Base-by-base conservation (phyloP, 1,140 invertebrate genomes). In the Ganaspis sp. region DNA sequence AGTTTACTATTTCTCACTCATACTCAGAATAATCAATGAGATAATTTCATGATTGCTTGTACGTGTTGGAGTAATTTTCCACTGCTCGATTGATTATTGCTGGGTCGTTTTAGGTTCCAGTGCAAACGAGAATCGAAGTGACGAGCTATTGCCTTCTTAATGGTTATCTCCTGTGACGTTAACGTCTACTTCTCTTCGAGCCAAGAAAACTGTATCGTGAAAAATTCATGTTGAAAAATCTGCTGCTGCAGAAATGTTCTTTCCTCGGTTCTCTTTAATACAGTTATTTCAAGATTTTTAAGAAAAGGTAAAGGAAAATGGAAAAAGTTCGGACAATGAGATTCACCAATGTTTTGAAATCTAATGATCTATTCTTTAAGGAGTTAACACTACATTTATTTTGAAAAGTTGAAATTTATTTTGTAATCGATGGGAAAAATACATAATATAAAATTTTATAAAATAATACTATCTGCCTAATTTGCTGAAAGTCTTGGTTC, bases 191-290 rank as follows among this genome's bases (percentile, higher is more conserved):
- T 58, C 21, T 19, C 53, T 23, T 58, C 11, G 12, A 26, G 21
- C 19, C 8, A 58, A 9, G 53, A 23, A 58, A 23, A 9, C 19
- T 21, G 53, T 23, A 23, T 58, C 53, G 21, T 58, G 53, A 58
- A 58, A 58, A 58, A 58, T 58, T 58, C 19, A 58, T 58, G 53
- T 11, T 58, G 53, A 23, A 58, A 58, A 58, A 58, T 58, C 53
- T 58, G n/a, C 5, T 49, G 45, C 45, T 49, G 12, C 15, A 49
- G 17, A 49, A 49, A 49, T 49, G 5, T 49, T 49, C 17, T 8
- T 49, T 17, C n/a, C 45, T 1, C 15, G 1, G 9, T 23, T 58
- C 9, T 11, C 6, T 58, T 11, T 58, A 58, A 58, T 58, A 2
- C 8, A 0, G 17, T 58, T 49, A 49, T 45, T 45, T 45, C 2